Percentiles rank a stretch among this genome's conserved stretches.
Evolutionary conservation across 2,888 invertebrate species (phyloP).

Genomic region (Polydesmus complanatus): DNA sequence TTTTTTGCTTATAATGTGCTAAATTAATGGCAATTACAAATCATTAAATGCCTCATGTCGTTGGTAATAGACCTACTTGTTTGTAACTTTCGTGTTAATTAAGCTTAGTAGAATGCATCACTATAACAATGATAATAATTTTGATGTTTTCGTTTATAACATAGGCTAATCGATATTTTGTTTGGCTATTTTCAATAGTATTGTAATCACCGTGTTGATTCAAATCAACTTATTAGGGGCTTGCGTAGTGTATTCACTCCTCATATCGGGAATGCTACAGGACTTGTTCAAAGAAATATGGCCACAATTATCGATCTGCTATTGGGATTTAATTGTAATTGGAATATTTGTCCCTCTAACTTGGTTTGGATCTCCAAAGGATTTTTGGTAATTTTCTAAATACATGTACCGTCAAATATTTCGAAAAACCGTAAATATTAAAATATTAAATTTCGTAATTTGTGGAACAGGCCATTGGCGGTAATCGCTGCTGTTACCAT

Average conservation of each 20-base stretch:
- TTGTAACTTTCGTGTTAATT: too few relatives aligned
- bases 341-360: conserved; percentile 45
- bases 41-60: too few relatives aligned
- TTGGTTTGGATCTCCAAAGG: conserved; percentile 54
- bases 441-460: too few relatives aligned
- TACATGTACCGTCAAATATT: too few relatives aligned
- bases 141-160: not conserved
- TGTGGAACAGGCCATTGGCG: conserved; percentile 44
- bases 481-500: conserved; percentile 48
- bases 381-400: conserved; percentile 48
- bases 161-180: not conserved
- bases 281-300: conserved; percentile 39
- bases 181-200: not conserved
- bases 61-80: not conserved
- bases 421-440: too few relatives aligned
- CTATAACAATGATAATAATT: not conserved
- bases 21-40: too few relatives aligned
- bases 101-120: not conserved
- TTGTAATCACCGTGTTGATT: not conserved
- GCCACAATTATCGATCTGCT: conserved; percentile 41
- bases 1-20: too few relatives aligned
- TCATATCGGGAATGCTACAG: conserved; percentile 50
- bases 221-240: conserved; percentile 38
- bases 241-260: conserved; percentile 48
- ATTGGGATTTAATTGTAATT: conserved; percentile 49